A percentile compares a stretch with the other conserved stretches of the same genome.
Evolutionary conservation across 2,888 invertebrate genomes (phyloP).

Genomic region (Cheilosia scutellata): DNA sequence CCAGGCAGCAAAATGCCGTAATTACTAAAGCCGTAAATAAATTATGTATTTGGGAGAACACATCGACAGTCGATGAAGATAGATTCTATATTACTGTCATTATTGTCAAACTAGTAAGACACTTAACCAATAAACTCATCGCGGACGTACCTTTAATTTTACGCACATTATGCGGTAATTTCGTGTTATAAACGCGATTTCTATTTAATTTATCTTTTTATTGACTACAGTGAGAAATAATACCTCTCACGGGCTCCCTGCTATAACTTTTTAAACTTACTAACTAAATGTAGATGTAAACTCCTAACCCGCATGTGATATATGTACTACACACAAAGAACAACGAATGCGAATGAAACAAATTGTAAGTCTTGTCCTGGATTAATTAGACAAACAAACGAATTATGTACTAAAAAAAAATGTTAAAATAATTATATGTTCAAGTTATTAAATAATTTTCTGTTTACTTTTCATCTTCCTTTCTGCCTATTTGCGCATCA

Average conservation of each 20-base stretch:
- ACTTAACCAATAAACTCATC: too few relatives aligned
- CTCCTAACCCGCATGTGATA: slow-evolving; percentile 57
- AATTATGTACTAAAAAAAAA: slow-evolving; percentile 60
- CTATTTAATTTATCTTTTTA: too few relatives aligned
- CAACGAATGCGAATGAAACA: slow-evolving; percentile 49
- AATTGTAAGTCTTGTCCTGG: slow-evolving; percentile 64
- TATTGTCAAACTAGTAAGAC: too few relatives aligned
- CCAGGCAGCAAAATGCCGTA: too few relatives aligned
- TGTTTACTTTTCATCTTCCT: slow-evolving; percentile 69
- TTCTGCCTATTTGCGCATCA: slow-evolving; percentile 5
- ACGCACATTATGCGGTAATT: too few relatives aligned
- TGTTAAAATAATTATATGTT: slow-evolving; percentile 69
- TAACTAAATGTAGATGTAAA: slow-evolving; percentile 24
- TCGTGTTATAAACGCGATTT: too few relatives aligned
- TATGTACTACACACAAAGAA: slow-evolving; percentile 21
- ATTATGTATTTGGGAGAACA: too few relatives aligned
- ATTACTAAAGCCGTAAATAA: too few relatives aligned
- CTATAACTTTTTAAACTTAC: neutral
- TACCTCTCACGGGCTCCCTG: neutral
- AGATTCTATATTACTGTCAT: too few relatives aligned
- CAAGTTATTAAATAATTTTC: slow-evolving; percentile 73
- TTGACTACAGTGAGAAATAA: neutral
- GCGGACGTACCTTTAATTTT: too few relatives aligned
- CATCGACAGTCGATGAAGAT: too few relatives aligned
- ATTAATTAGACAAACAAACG: slow-evolving; percentile 27